These are phyloP conservation scores for Gasterosteus nipponicus DNA, from an alignment of 2,113 vertebrate species.

Conservation along the genomic window DNA sequence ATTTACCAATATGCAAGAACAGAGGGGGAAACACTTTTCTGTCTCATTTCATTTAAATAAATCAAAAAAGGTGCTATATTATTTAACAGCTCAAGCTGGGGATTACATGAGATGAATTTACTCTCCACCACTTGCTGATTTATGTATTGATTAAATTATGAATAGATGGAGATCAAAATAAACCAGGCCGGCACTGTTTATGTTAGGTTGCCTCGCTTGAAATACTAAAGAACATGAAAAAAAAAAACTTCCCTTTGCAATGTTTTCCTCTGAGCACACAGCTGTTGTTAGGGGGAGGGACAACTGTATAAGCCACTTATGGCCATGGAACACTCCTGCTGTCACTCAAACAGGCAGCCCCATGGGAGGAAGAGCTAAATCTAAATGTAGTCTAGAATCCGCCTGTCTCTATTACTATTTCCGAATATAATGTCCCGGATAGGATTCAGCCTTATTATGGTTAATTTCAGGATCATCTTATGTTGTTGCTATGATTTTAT, in stretches of 20 bases:
- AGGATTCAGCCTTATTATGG: neutral
- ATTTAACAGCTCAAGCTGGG: conserved; percentile 73
- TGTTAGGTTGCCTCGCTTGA: conserved; percentile 27
- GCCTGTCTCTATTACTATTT: neutral
- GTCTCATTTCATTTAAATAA: conserved; percentile 71
- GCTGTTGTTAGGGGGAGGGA: conserved; percentile 32
- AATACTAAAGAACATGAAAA: conserved; percentile 32
- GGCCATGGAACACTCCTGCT: conserved; percentile 42
- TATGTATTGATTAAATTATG: conserved; percentile 73
- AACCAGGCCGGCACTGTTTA: conserved; percentile 28
- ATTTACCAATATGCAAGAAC: conserved; percentile 39
- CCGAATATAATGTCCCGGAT: neutral
- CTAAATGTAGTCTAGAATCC: conserved; percentile 10
- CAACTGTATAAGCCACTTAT: neutral
- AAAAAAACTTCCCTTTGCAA: conserved; percentile 9
- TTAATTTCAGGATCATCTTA: neutral
- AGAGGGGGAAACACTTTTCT: conserved; percentile 43
- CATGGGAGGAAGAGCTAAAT: conserved; percentile 27
- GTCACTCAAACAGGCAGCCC: conserved; percentile 38
- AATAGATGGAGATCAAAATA: conserved; percentile 66
- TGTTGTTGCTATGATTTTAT: neutral
- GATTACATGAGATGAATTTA: conserved; percentile 63
- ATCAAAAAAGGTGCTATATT: conserved; percentile 63
- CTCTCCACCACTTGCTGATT: conserved; percentile 63
- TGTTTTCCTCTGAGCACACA: conserved; percentile 21